phyloP scores from a whole-genome alignment of 2,888 invertebrate species.

The Beris morrisii region DNA sequence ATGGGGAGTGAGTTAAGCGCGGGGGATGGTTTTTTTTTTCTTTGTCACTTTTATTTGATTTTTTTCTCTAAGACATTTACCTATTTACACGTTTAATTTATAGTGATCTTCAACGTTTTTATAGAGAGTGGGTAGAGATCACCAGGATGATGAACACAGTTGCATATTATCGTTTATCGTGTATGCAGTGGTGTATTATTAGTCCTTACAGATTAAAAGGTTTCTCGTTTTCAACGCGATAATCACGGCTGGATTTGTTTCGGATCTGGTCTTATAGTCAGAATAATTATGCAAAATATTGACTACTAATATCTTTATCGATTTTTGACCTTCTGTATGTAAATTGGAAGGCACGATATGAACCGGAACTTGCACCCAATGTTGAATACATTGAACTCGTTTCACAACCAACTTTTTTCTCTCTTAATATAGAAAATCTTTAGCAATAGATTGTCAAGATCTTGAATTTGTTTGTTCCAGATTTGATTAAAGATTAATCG shows the following conservation, averaged over 20 bases:
- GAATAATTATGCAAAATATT: background rate
- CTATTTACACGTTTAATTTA: no score
- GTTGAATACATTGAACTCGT: conserved; percentile 28
- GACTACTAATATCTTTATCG: conserved; percentile 21
- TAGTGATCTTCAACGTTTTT: no score
- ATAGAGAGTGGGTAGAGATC: no score
- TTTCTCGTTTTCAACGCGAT: background rate
- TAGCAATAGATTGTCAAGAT: conserved; percentile 19
- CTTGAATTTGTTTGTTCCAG: background rate
- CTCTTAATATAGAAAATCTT: background rate
- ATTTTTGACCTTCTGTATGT: conserved; percentile 25
- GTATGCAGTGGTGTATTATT: no score
- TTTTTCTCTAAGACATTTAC: no score
- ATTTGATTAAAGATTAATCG: background rate
- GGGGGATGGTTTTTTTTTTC: no score
- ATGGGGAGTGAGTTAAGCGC: no score
- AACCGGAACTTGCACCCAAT: conserved; percentile 21
- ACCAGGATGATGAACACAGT: no score
- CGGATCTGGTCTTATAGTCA: background rate
- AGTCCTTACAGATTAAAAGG: no score
- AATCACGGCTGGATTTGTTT: background rate
- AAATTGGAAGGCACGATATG: conserved; percentile 17
- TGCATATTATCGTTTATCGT: no score
- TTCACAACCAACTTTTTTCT: conserved; percentile 6
- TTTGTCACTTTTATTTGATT: no score